Evolutionary conservation across 2,113 vertebrate species (phyloP).

Genomic region (Chroicocephalus ridibundus): DNA sequence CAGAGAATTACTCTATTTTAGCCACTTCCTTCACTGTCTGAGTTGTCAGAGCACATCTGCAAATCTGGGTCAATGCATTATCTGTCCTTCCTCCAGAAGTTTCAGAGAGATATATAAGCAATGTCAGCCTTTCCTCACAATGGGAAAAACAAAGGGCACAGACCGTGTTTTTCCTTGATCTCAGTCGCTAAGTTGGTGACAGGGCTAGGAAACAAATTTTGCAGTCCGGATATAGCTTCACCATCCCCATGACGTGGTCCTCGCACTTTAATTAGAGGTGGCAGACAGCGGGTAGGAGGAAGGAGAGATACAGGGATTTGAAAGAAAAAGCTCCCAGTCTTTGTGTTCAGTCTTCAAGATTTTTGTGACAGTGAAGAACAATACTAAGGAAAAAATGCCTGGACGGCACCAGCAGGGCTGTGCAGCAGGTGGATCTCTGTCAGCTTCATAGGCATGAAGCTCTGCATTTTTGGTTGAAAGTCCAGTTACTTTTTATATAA

Average conservation of each 20-base stretch:
- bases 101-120: not conserved
- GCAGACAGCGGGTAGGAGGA: not conserved
- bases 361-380: not conserved
- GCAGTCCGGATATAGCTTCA: not conserved
- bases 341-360: not conserved
- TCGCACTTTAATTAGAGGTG: slow-evolving; percentile 14
- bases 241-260: not conserved
- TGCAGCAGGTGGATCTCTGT: not conserved
- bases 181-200: not conserved
- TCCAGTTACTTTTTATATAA: not conserved
- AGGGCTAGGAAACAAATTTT: not conserved
- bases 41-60: not conserved
- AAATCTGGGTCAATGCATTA: not conserved
- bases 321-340: not conserved
- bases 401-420: not conserved
- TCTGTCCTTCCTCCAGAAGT: not conserved
- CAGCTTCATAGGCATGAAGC: not conserved
- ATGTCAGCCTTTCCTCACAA: not conserved
- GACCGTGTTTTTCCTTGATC: not conserved
- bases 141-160: not conserved
- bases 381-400: not conserved
- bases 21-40: not conserved
- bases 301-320: not conserved
- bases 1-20: not conserved
- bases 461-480: not conserved